phyloP scores from a whole-genome alignment of 2,797 vertebrate species.

The Hemitrygon akajei region DNA sequence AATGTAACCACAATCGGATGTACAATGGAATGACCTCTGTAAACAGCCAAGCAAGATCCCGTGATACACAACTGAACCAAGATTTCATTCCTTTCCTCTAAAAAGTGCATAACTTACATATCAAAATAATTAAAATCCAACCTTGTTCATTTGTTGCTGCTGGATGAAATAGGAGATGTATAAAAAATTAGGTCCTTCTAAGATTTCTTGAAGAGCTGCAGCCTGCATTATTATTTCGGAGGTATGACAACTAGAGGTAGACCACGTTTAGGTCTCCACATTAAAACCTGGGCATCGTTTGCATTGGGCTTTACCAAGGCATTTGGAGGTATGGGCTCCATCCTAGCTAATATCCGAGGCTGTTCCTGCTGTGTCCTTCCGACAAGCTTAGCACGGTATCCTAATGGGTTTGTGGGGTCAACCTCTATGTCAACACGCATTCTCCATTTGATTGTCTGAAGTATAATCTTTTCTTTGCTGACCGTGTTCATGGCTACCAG shows the following conservation, averaged over 20 bases:
- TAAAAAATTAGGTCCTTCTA: neutral
- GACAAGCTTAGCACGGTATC: slow-evolving; percentile 78
- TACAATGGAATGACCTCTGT: slow-evolving; percentile 28
- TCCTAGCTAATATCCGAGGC: slow-evolving; percentile 82
- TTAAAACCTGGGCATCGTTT: slow-evolving; percentile 94
- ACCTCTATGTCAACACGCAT: slow-evolving; percentile 92
- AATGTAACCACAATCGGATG: slow-evolving; percentile 11
- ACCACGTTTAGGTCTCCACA: slow-evolving; percentile 94
- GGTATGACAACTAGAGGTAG: slow-evolving; percentile 87
- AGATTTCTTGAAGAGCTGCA: neutral
- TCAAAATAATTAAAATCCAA: neutral
- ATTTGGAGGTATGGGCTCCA: slow-evolving; percentile 88
- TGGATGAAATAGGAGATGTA: slow-evolving; percentile 19
- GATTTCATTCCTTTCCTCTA: slow-evolving; percentile 11
- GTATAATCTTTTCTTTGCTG: slow-evolving; percentile 85
- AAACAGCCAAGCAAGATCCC: slow-evolving; percentile 32
- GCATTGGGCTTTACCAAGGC: slow-evolving; percentile 92
- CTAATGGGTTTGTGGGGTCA: slow-evolving; percentile 80
- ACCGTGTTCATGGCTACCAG: slow-evolving; percentile 89
- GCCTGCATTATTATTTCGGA: slow-evolving; percentile 69
- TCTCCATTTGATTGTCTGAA: slow-evolving; percentile 96
- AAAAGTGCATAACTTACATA: neutral
- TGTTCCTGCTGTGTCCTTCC: slow-evolving; percentile 90
- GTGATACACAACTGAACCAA: neutral
- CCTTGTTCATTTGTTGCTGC: slow-evolving; percentile 1